phyloP scores from a whole-genome alignment of 2,888 invertebrate genomes.

The Osmoderma eremita region DNA sequence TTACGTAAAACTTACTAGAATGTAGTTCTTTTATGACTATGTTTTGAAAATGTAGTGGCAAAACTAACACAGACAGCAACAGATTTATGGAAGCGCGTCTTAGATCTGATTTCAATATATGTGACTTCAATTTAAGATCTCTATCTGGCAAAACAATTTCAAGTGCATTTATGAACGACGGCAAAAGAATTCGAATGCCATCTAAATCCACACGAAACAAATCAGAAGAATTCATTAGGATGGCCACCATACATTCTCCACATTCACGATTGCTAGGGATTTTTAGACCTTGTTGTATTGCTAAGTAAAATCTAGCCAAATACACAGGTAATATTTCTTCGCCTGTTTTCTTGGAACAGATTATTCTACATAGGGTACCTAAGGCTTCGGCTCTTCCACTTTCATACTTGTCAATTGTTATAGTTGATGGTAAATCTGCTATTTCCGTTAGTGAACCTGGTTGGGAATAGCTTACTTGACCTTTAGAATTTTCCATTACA shows the following conservation, averaged over 20 bases:
- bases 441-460: conserved; percentile 75
- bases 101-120: conserved; percentile 79
- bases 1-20: conserved; percentile 58
- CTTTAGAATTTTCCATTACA: conserved; percentile 71
- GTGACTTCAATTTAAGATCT: conserved; percentile 79
- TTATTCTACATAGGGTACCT: conserved; percentile 93
- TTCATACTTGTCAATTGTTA: conserved; percentile 82
- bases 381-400: conserved; percentile 93
- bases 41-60: conserved; percentile 92
- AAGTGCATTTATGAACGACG: conserved; percentile 87
- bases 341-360: conserved; percentile 94
- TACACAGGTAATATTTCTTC: conserved; percentile 94
- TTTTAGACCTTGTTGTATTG: conserved; percentile 84
- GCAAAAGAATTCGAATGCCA: conserved; percentile 91
- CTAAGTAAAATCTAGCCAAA: conserved; percentile 92
- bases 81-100: conserved; percentile 92
- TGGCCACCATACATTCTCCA: conserved; percentile 85
- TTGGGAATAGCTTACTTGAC: conserved; percentile 68
- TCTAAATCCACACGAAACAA: conserved; percentile 91
- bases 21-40: conserved; percentile 77
- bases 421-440: conserved; percentile 73
- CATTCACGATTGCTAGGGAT: conserved; percentile 69
- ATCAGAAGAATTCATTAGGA: conserved; percentile 86
- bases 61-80: conserved; percentile 87
- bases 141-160: conserved; percentile 91